phyloP scores from a whole-genome alignment of 2,113 vertebrate genomes.

The Neogale vison region DNA sequence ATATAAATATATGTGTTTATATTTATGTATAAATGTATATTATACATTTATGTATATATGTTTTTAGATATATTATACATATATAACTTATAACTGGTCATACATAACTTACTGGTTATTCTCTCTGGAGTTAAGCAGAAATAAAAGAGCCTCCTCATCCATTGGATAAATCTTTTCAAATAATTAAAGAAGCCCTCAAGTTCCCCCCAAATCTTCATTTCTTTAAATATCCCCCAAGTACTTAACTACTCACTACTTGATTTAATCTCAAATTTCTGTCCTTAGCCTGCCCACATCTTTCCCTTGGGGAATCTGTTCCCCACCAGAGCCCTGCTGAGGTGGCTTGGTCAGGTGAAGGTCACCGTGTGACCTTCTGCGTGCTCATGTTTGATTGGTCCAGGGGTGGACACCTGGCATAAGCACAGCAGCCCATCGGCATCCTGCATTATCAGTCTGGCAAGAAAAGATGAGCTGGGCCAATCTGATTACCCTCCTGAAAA shows the following conservation, averaged over 20 bases:
- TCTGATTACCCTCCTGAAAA: background rate
- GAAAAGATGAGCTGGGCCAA: background rate
- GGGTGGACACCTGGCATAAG: background rate
- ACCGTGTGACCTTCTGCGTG: too few species aligned
- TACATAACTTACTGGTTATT: background rate
- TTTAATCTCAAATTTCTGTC: background rate
- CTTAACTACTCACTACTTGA: slow-evolving; percentile 35
- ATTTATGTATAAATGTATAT: background rate
- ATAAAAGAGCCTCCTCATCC: background rate
- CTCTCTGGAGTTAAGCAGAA: background rate
- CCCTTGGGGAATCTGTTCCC: background rate
- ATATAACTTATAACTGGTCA: background rate
- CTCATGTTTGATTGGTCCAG: background rate
- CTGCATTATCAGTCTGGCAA: background rate
- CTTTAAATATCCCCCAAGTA: slow-evolving; percentile 41
- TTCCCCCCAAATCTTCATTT: slow-evolving; percentile 37
- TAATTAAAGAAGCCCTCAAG: slow-evolving; percentile 19
- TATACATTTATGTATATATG: background rate
- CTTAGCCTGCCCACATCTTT: background rate
- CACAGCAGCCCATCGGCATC: background rate
- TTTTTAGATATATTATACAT: background rate
- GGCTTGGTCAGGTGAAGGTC: background rate
- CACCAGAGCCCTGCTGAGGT: background rate
- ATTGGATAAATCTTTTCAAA: background rate
- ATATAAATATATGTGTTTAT: background rate